These are phyloP conservation scores for Saguinus midas DNA, from an alignment of 2,113 vertebrate species.

Conservation along the genomic window DNA sequence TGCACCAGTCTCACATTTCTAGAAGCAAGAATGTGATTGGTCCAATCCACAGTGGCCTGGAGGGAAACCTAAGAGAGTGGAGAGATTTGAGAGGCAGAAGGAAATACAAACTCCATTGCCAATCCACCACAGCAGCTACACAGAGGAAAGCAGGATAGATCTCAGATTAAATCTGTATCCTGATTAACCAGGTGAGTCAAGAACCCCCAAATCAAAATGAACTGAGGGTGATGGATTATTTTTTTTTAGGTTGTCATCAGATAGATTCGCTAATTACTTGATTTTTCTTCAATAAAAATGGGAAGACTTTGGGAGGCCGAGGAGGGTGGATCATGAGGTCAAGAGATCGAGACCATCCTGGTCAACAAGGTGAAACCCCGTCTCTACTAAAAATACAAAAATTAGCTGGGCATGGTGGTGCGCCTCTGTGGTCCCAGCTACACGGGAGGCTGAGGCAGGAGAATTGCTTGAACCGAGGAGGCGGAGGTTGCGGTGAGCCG, in stretches of 20 bases:
- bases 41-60: background rate
- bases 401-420: too few species aligned
- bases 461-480: too few species aligned
- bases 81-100: background rate
- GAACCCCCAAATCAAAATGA: constrained; percentile 11
- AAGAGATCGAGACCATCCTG: too few species aligned
- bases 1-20: background rate
- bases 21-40: constrained; percentile 2
- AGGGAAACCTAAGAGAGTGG: background rate
- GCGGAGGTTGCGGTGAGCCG: too few species aligned
- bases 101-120: background rate
- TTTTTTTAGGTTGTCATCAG: constrained; percentile 23
- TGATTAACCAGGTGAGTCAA: background rate
- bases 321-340: too few species aligned
- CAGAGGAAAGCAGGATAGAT: background rate
- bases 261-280: constrained; percentile 19
- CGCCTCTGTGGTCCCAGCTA: too few species aligned
- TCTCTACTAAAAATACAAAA: too few species aligned
- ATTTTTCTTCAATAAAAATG: constrained; percentile 52
- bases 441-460: too few species aligned
- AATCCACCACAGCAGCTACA: background rate
- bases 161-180: constrained; percentile 12
- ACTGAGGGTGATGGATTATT: background rate
- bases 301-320: background rate
- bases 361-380: too few species aligned